These are phyloP conservation scores for Drosophila stalkeri DNA, from an alignment of 2,888 invertebrate species.

Conservation along the genomic window DNA sequence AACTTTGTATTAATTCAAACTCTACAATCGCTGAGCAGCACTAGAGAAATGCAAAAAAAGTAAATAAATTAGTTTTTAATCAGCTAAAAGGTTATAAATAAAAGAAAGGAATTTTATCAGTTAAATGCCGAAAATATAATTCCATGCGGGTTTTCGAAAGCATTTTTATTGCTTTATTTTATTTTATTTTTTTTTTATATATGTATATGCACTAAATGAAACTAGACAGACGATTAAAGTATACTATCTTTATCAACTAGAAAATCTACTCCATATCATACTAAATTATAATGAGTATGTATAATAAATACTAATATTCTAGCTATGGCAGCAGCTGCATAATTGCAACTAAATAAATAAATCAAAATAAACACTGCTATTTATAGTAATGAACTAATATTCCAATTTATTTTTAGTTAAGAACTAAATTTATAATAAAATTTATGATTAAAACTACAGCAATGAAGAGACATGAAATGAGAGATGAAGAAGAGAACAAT, in stretches of 20 bases:
- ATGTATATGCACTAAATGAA: background rate
- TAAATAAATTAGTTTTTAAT: background rate
- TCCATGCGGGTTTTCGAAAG: background rate
- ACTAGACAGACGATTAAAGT: background rate
- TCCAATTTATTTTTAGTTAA: conserved; percentile 1
- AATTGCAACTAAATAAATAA: background rate
- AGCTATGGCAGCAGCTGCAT: background rate
- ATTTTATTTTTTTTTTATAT: background rate
- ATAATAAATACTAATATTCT: background rate
- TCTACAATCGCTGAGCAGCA: background rate
- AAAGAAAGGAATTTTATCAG: background rate
- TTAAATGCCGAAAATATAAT: background rate
- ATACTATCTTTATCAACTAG: background rate
- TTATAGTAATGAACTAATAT: conserved; percentile 1
- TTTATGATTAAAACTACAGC: no score
- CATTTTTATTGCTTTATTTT: background rate
- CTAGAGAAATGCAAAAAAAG: background rate
- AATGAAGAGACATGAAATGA: background rate
- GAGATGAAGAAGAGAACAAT: background rate
- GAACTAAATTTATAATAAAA: background rate
- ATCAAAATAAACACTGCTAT: background rate
- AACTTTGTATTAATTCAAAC: background rate
- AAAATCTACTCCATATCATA: background rate
- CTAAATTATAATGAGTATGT: background rate
- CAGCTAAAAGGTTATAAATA: background rate